These are phyloP conservation scores for Raillietiella orientalis DNA, from an alignment of 2,888 invertebrate species.

Conservation along the genomic window DNA sequence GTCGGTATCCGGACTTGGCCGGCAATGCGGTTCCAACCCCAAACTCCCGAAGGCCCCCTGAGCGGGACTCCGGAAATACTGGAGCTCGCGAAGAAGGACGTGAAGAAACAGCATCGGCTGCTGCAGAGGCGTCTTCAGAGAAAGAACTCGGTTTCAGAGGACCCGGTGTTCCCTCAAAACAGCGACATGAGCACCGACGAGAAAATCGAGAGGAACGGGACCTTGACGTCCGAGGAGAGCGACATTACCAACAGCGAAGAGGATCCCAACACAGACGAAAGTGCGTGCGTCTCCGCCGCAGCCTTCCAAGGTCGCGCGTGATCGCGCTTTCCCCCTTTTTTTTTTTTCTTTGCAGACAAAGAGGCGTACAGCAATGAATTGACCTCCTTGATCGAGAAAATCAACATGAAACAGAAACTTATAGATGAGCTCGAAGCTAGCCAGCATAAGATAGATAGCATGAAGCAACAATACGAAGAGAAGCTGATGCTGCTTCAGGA, in stretches of 20 bases:
- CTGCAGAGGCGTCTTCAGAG: constrained; percentile 14
- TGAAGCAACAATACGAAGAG: constrained; percentile 72
- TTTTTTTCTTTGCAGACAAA: too few relatives aligned
- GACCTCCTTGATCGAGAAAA: constrained; percentile 63
- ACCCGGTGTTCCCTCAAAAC: constrained; percentile 4
- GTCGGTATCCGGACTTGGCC: too few relatives aligned
- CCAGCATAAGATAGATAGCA: constrained; percentile 45
- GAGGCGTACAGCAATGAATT: constrained; percentile 29
- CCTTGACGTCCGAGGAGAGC: constrained; percentile 1
- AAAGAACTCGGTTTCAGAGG: constrained; percentile 5
- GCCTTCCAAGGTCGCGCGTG: too few relatives aligned
- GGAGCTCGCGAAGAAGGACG: constrained; percentile 42
- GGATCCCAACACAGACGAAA: constrained; percentile 11
- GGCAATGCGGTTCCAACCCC: too few relatives aligned
- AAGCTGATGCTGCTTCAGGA: constrained; percentile 48
- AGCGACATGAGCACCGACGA: constrained; percentile 4
- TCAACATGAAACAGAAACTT: constrained; percentile 69
- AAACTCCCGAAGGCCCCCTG: too few relatives aligned
- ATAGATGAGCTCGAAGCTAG: constrained; percentile 76
- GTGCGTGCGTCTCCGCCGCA: too few relatives aligned
- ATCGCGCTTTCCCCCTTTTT: too few relatives aligned
- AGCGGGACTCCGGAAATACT: too few relatives aligned
- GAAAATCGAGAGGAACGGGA: constrained; percentile 6
- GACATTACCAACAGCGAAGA: constrained; percentile 9
- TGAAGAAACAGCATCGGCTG: constrained; percentile 30